Evolutionary conservation across 2,888 invertebrate species (phyloP), one percentile per base, ranked within the genome.

Genomic region (Ceriagrion tenellum): DNA sequence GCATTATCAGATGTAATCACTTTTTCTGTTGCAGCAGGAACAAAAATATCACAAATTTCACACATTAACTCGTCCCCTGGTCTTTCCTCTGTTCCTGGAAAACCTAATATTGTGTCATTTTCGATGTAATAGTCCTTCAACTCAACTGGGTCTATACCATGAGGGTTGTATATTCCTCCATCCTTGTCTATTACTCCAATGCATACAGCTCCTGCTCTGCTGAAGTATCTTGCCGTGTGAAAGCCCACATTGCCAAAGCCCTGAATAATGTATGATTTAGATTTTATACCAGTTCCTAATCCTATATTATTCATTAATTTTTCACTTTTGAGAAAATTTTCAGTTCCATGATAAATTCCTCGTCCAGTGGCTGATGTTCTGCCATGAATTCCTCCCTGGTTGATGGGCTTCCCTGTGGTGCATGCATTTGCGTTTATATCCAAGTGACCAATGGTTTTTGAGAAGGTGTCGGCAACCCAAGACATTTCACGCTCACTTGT

Each of bases 381-480:
- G 91, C 99, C 99, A 97, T 99, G 99, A 96, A 99, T 99, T 96
- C 99, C 99, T 96, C 99, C 99, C 97, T 98, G 97, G 97, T 99
- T 99, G 96, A 99, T 99, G 13, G 99, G 99, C 97, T 99, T 99
- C 74, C 99, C 99, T 13, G 99, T 99, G 95, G 99, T 99, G 97
- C 99, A 99, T 26, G 99, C 99, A 96, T 99, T 98, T 35, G 99
- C 99, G 97, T 99, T 99, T 96, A 99, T 98, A 96, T 99, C 99
- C 96, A 98, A 97, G 97, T 98, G 98, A 95, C 98, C 98, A 96
- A 99, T 98, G 89, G 99, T 99, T 97, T 99, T 99, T 95, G 99
- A 98, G 97, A 99, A 99, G 0, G 99, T 99, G 97, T 99, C 99
- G 0, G 99, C 99, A 96, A 99, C 98, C 99, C 99, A 99, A 95